These are phyloP conservation scores for Asbolus verrucosus DNA, from an alignment of 1,140 invertebrate species.

Conservation along the genomic window DNA sequence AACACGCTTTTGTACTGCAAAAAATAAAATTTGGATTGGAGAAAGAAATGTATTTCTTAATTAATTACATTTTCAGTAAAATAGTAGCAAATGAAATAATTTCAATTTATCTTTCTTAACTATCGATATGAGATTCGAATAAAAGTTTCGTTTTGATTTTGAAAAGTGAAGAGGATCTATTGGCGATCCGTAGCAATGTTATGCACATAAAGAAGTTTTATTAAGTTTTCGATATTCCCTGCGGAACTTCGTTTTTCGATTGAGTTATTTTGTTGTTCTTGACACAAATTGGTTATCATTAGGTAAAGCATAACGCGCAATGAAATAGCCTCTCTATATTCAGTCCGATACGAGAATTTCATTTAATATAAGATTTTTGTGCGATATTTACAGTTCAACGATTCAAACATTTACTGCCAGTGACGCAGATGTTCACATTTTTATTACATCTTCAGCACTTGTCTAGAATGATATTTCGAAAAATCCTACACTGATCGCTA, in stretches of 20 bases:
- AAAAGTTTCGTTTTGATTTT: too few relatives aligned
- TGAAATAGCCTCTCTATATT: slow-evolving; percentile 31
- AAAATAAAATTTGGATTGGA: too few relatives aligned
- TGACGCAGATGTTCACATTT: slow-evolving; percentile 37
- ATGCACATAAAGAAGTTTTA: slow-evolving; percentile 1
- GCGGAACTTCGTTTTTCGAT: neutral
- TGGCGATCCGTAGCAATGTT: neutral
- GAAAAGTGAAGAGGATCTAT: slow-evolving; percentile 2
- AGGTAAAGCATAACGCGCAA: slow-evolving; percentile 25
- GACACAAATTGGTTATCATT: slow-evolving; percentile 26
- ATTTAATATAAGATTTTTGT: slow-evolving; percentile 37
- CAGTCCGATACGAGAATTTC: slow-evolving; percentile 29
- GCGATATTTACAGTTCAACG: slow-evolving; percentile 37
- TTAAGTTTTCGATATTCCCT: neutral
- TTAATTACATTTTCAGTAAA: too few relatives aligned
- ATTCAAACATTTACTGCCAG: slow-evolving; percentile 34
- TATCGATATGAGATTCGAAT: too few relatives aligned
- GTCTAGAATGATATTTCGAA: slow-evolving; percentile 24
- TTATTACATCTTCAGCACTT: slow-evolving; percentile 30
- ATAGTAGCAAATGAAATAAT: too few relatives aligned
- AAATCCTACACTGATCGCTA: neutral
- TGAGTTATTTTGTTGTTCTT: slow-evolving; percentile 12
- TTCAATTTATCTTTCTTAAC: too few relatives aligned
- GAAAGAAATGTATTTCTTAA: too few relatives aligned
- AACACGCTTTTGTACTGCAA: too few relatives aligned